Evolutionary conservation across 1,140 invertebrate genomes (phyloP), one percentile per base, ranked within the genome.

Genomic region (Saccostrea glomerata): DNA sequence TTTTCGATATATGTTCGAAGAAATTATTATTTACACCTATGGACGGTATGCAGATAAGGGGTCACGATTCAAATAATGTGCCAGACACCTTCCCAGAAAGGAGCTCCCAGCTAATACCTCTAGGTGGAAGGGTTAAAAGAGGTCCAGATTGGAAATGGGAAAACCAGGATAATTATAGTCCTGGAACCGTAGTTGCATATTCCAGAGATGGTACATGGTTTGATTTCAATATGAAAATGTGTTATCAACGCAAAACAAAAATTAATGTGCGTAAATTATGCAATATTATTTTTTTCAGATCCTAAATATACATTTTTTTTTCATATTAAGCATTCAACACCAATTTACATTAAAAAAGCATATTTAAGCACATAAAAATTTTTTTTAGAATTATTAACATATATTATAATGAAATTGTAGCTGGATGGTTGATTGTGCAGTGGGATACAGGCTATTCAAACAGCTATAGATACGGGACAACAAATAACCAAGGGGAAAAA

Each of bases 101-200:
- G 36, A 13, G 30, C 13, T 13, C 23, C 30, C 70, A 77, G 12
- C 30, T 77, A 20, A 60, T 60, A 2, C 13, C 12, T 5, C 17
- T 86, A 25, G 85, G 85, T 6, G 40, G 60, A 4, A 54, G 85
- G 23, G 85, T 86, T 15, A 20, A 47, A 23, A 66, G 85, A 30
- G 85, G 85, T 15, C 85, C 85, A 13, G 23, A 70, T 2, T 86
- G 85, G 85, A 47, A 5, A 20, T 70, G 63, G 63, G 12, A 54
- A 54, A 86, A 70, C 15, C 56, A 86, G 20, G 85, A 86, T 23
- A 17, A 20, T n/a, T 23, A n/a, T 11, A 36, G 63, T 17, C 23
- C 60, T 23, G 85, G 85, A 23, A 86, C 85, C 0, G 56, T 86
- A 11, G 36, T 70, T 11, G 47, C 23, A 23, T 60, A 86, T 70